phyloP scores from a whole-genome alignment of 2,888 invertebrate species.

The Drosophila birchii region DNA sequence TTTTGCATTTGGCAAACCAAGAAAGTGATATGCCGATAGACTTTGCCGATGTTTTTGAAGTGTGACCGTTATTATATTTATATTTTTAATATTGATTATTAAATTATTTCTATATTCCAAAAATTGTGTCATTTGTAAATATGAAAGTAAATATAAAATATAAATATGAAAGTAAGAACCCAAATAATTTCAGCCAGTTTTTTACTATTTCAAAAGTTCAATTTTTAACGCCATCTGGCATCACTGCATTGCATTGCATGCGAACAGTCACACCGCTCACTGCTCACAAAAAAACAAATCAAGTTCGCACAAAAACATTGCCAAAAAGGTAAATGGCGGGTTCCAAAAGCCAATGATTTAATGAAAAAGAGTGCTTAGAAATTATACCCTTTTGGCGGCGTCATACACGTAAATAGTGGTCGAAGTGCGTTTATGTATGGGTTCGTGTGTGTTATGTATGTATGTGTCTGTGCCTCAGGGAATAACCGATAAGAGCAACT shows the following conservation, averaged over 20 bases:
- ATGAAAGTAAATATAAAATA: not conserved
- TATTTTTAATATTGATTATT: not conserved
- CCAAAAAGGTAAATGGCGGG: conserved; percentile 63
- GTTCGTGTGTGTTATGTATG: conserved; percentile 1
- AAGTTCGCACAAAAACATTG: conserved; percentile 61
- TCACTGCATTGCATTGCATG: not conserved
- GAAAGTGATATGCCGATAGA: not conserved
- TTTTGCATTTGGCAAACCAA: conserved; percentile 18
- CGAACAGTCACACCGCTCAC: conserved; percentile 21
- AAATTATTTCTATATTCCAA: not conserved
- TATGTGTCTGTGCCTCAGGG: conserved; percentile 6
- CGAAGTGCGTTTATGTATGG: not conserved
- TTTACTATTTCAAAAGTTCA: not conserved
- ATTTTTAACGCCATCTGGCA: not conserved
- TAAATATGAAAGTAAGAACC: not conserved
- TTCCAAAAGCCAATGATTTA: not conserved
- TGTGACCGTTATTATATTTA: not conserved
- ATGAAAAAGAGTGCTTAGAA: not conserved
- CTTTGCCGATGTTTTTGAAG: not conserved
- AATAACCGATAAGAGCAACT: conserved; percentile 37
- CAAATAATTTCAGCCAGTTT: not conserved
- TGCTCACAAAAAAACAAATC: conserved; percentile 38
- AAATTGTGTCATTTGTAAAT: not conserved
- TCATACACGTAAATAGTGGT: not conserved
- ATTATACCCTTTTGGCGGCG: not conserved